A percentile compares a stretch with the other conserved stretches of the same genome.
Evolutionary conservation across 1,140 invertebrate genomes (phyloP).

Genomic region (Drosophila ercepeae): DNA sequence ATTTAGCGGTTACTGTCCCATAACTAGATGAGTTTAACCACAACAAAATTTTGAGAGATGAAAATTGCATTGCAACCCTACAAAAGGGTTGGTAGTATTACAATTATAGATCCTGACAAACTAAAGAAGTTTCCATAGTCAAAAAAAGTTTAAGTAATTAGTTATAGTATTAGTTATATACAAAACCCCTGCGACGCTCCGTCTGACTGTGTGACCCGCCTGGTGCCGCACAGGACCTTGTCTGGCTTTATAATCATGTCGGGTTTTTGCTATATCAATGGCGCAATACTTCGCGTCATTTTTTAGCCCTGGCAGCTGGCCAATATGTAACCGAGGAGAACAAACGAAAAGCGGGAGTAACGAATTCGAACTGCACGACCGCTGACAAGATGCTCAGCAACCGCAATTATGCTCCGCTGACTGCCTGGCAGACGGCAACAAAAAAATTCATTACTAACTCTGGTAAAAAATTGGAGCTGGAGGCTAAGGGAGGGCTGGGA

Average conservation of each 20-base stretch:
- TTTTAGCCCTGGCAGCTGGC: conserved; percentile 61
- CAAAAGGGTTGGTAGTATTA: no score
- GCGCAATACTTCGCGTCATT: conserved; percentile 58
- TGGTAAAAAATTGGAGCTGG: conserved; percentile 9
- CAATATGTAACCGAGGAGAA: conserved; percentile 47
- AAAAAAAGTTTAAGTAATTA: no score
- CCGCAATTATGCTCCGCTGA: conserved; percentile 65
- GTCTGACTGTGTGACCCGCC: not conserved
- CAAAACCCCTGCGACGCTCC: no score
- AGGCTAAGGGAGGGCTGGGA: not conserved
- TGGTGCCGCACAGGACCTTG: conserved; percentile 10
- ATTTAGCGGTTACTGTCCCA: no score
- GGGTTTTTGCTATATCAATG: conserved; percentile 60
- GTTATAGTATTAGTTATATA: no score
- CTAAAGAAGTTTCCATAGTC: no score
- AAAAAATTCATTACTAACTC: conserved; percentile 69
- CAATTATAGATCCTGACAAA: no score
- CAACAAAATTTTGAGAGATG: conserved; percentile 14
- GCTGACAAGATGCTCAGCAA: conserved; percentile 64
- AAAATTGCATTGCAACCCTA: not conserved
- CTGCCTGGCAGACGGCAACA: conserved; percentile 28
- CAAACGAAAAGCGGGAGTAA: conserved; percentile 22
- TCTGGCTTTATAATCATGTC: conserved; percentile 59
- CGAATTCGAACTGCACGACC: conserved; percentile 44
- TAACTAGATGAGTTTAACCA: no score